These are phyloP conservation scores for Oreamnos americanus DNA, from an alignment of 2,113 vertebrate genomes.

Conservation along the genomic window DNA sequence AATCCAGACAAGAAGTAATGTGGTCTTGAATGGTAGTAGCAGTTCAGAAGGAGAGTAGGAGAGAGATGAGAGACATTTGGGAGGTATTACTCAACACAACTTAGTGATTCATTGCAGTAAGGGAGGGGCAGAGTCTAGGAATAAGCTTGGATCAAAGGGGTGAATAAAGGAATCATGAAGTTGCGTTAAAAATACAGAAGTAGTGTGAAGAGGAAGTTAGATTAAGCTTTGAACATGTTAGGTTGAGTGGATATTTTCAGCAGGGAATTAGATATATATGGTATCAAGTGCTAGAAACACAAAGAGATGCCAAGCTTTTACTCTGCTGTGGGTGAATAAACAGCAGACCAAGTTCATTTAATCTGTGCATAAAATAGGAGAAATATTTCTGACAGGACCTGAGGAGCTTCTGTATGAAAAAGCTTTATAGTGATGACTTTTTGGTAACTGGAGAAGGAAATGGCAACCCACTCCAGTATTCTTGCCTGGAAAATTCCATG, in stretches of 20 bases:
- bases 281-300: background rate
- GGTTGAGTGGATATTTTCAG: background rate
- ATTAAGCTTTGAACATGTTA: slow-evolving; percentile 5
- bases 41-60: background rate
- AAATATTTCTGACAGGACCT: background rate
- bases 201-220: slow-evolving; percentile 16
- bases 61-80: background rate
- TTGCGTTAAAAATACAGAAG: background rate
- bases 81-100: background rate
- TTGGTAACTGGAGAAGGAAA: background rate
- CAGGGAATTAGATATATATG: background rate
- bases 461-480: background rate
- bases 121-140: background rate
- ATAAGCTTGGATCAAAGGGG: background rate
- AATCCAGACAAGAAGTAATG: background rate
- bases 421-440: background rate
- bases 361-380: background rate
- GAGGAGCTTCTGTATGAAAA: background rate
- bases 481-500: background rate
- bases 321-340: background rate
- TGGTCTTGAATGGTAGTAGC: background rate
- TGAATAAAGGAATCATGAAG: background rate
- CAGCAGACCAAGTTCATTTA: background rate
- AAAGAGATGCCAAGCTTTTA: background rate
- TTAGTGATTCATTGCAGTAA: background rate